A percentile compares a stretch with the other conserved stretches of the same genome.
phyloP scores from a whole-genome alignment of 2,888 invertebrate species.

The Fissipunctia ypsillon region DNA sequence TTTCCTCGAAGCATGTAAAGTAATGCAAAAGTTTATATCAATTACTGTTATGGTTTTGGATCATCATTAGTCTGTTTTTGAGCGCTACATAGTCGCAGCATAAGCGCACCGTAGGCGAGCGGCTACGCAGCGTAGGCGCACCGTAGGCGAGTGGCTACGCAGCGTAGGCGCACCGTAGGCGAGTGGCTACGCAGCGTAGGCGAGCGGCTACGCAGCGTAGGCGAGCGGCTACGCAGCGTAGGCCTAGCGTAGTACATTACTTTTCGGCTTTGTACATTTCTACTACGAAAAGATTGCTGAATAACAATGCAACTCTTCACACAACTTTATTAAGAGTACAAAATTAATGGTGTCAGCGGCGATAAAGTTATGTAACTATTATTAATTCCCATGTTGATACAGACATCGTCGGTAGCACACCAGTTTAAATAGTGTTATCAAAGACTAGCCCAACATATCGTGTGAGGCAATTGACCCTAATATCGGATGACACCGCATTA shows the following conservation, averaged over 20 bases:
- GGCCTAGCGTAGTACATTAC: background rate
- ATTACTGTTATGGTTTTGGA: constrained; percentile 18
- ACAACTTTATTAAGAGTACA: constrained; percentile 36
- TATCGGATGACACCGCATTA: constrained; percentile 81
- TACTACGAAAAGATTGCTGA: constrained; percentile 10
- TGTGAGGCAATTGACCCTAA: constrained; percentile 84
- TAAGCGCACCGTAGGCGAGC: background rate
- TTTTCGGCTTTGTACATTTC: background rate
- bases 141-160: background rate
- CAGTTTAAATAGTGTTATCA: constrained; percentile 82
- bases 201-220: background rate
- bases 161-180: background rate
- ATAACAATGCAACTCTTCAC: constrained; percentile 36
- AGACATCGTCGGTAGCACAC: constrained; percentile 74
- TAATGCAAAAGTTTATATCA: background rate
- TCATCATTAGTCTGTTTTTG: constrained; percentile 6
- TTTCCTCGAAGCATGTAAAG: constrained; percentile 20
- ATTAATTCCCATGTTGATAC: constrained; percentile 73
- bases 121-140: background rate
- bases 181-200: background rate
- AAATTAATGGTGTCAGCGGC: constrained; percentile 67
- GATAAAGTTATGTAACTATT: constrained; percentile 74
- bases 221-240: background rate
- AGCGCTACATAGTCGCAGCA: background rate
- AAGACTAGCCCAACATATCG: constrained; percentile 79